These are phyloP conservation scores for Hypsopygia costalis DNA, from an alignment of 2,888 invertebrate genomes.

Conservation along the genomic window DNA sequence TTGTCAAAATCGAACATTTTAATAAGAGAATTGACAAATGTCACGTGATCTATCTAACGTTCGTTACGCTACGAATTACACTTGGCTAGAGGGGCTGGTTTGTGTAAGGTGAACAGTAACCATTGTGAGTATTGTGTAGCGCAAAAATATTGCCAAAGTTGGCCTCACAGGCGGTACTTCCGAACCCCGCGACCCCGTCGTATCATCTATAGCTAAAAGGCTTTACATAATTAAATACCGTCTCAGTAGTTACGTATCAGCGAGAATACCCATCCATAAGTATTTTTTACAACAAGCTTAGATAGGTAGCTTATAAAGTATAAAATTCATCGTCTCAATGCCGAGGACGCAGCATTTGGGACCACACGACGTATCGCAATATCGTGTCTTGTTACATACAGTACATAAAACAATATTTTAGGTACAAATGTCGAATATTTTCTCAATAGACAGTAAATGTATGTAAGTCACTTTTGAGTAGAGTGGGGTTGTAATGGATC, in stretches of 20 bases:
- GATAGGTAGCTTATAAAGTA: conserved; percentile 65
- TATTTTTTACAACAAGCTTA: conserved; percentile 66
- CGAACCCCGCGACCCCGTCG: neutral
- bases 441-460: conserved; percentile 28
- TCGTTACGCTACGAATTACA: too few relatives aligned
- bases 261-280: conserved; percentile 39
- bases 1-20: too few relatives aligned
- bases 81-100: too few relatives aligned
- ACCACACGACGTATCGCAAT: conserved; percentile 22
- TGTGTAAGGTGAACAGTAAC: too few relatives aligned
- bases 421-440: conserved; percentile 40
- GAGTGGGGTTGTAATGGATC: conserved; percentile 1
- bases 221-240: conserved; percentile 20
- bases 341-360: conserved; percentile 23
- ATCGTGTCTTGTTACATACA: conserved; percentile 24
- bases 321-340: conserved; percentile 42
- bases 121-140: too few relatives aligned
- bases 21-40: too few relatives aligned
- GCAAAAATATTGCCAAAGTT: too few relatives aligned
- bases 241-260: conserved; percentile 19
- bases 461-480: conserved; percentile 16
- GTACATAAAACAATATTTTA: conserved; percentile 36
- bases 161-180: neutral
- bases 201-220: conserved; percentile 19
- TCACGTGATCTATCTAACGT: too few relatives aligned